These are phyloP conservation scores for Steatocranus sp. DNA, from an alignment of 2,797 vertebrate genomes.

Conservation along the genomic window DNA sequence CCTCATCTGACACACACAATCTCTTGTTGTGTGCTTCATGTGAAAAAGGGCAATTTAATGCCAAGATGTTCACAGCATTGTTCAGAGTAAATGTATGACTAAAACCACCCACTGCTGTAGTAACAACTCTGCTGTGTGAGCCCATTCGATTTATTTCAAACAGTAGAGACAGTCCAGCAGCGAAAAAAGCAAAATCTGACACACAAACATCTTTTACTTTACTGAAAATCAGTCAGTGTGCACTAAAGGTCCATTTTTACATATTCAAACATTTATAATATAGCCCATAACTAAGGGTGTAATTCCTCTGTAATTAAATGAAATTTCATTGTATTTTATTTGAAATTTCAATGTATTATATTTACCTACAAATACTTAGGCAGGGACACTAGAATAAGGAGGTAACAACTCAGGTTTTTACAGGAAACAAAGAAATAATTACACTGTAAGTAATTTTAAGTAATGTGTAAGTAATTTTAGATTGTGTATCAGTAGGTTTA, in stretches of 20 bases:
- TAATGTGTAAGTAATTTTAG: background rate
- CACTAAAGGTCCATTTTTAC: accelerated
- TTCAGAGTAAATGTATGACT: background rate
- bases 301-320: background rate
- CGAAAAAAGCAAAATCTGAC: background rate
- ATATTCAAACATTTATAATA: background rate
- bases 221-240: background rate
- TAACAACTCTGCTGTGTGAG: background rate
- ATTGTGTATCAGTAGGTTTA: background rate
- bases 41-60: background rate
- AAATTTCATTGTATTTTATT: background rate
- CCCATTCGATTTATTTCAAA: background rate
- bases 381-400: background rate
- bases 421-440: background rate
- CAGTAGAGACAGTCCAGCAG: background rate
- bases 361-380: background rate
- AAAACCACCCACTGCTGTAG: background rate
- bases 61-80: background rate
- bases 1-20: background rate
- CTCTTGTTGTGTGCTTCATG: background rate
- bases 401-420: background rate
- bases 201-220: background rate
- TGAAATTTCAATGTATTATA: background rate
- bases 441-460: background rate
- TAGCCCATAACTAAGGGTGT: background rate